phyloP scores from a whole-genome alignment of 30 jellyfish, hydroid and myxozoan genomes.

The Hydractinia symbiolongicarpus region DNA sequence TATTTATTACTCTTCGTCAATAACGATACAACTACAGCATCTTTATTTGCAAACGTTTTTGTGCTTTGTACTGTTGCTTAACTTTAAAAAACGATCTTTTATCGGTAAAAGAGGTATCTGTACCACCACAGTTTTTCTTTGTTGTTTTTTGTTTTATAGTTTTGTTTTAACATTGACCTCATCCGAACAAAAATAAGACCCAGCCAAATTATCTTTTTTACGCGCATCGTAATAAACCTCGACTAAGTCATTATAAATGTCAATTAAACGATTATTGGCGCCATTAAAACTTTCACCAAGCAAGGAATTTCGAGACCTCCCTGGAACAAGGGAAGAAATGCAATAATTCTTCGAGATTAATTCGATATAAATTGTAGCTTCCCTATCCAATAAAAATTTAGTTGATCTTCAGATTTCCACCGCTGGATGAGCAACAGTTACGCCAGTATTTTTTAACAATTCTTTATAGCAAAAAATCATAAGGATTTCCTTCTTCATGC shows the following conservation, averaged over 20 bases:
- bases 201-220: constrained; percentile 5
- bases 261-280: neutral
- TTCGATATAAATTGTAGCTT: too few relatives aligned
- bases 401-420: constrained; percentile 21
- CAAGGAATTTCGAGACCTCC: constrained; percentile 18
- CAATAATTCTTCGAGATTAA: too few relatives aligned
- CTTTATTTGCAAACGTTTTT: too few relatives aligned
- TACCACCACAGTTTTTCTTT: too few relatives aligned
- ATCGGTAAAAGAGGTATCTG: too few relatives aligned
- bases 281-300: constrained; percentile 6
- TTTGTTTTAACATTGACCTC: neutral
- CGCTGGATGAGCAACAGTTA: constrained; percentile 16
- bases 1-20: too few relatives aligned
- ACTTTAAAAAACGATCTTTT: too few relatives aligned
- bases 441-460: neutral
- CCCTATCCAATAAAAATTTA: neutral
- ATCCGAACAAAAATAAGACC: neutral
- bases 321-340: neutral
- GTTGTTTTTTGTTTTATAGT: too few relatives aligned
- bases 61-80: too few relatives aligned
- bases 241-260: constrained; percentile 16
- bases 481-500: constrained; percentile 27
- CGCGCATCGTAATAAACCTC: constrained; percentile 4
- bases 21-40: too few relatives aligned
- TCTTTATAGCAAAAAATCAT: constrained; percentile 24